Percentiles rank a stretch among this genome's conserved stretches.
These are phyloP conservation scores for Nomada fucata DNA, from an alignment of 2,888 invertebrate genomes.

Conservation along the genomic window DNA sequence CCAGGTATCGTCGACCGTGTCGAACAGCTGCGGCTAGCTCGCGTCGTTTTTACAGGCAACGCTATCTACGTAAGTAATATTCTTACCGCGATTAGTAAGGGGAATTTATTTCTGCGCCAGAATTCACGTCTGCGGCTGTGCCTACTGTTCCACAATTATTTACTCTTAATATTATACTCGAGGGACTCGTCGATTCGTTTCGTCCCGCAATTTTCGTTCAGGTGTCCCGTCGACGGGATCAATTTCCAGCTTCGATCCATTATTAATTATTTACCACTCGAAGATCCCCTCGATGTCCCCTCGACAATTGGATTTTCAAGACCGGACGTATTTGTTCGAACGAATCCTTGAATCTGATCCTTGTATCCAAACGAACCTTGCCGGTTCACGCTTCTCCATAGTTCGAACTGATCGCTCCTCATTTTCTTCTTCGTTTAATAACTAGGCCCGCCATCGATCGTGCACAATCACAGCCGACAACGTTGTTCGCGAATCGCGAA, in stretches of 20 bases:
- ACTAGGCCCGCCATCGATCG: no score
- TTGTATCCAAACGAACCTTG: no score
- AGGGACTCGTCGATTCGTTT: not conserved
- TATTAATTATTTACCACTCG: no score
- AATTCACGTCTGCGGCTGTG: not conserved
- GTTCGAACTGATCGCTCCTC: no score
- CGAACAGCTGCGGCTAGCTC: not conserved
- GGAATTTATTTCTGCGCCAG: not conserved
- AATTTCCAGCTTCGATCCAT: not conserved
- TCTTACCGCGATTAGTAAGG: not conserved
- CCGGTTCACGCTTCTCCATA: no score
- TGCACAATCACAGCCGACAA: no score
- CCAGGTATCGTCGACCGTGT: not conserved
- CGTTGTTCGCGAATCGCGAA: no score
- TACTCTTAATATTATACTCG: not conserved
- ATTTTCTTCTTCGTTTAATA: no score
- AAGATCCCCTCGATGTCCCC: no score
- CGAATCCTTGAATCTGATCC: no score
- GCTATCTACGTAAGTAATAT: slow-evolving; percentile 9
- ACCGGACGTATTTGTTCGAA: no score
- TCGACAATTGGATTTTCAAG: no score
- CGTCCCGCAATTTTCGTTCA: not conserved
- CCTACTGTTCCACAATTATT: not conserved
- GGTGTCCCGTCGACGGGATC: not conserved
- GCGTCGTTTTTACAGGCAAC: not conserved